Percentiles rank a stretch among this genome's conserved stretches.
Conservation (phyloP, 2,888 invertebrate genomes). For the Caradrina clavipalpis region DNA sequence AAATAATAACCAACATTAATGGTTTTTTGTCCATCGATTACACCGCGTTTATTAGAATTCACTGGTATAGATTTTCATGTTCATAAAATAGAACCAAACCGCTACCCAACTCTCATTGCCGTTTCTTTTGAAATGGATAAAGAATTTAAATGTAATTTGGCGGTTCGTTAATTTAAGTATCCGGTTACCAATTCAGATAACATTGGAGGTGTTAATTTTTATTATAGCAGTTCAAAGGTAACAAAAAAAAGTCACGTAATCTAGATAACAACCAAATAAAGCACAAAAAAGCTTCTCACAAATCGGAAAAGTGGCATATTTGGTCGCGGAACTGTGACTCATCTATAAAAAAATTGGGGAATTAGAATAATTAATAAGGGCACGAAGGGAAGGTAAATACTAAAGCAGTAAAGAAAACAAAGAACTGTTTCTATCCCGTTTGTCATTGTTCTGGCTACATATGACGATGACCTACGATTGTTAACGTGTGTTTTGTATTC, state of each 20-base stretch:
- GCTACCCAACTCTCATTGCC: neutral
- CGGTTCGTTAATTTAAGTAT: neutral
- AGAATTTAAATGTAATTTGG: neutral
- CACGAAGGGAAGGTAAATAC: no score
- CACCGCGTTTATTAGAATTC: neutral
- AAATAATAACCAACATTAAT: neutral
- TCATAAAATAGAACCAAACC: neutral
- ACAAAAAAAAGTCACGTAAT: neutral
- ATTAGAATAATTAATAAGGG: no score
- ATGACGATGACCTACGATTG: no score
- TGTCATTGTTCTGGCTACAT: neutral
- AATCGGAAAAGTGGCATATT: neutral
- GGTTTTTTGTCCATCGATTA: conserved; percentile 7
- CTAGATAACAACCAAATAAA: neutral
- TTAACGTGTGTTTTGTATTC: neutral
- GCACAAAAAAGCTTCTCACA: neutral
- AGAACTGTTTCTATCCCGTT: neutral
- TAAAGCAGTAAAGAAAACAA: neutral
- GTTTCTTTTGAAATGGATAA: neutral
- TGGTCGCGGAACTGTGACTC: no score
- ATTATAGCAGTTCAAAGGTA: neutral
- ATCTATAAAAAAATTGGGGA: no score
- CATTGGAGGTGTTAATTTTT: neutral
- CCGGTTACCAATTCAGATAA: neutral
- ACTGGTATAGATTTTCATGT: neutral